A percentile compares a stretch with the other conserved stretches of the same genome.
phyloP scores from a whole-genome alignment of 2,113 vertebrate genomes.

The Anguilla rostrata region DNA sequence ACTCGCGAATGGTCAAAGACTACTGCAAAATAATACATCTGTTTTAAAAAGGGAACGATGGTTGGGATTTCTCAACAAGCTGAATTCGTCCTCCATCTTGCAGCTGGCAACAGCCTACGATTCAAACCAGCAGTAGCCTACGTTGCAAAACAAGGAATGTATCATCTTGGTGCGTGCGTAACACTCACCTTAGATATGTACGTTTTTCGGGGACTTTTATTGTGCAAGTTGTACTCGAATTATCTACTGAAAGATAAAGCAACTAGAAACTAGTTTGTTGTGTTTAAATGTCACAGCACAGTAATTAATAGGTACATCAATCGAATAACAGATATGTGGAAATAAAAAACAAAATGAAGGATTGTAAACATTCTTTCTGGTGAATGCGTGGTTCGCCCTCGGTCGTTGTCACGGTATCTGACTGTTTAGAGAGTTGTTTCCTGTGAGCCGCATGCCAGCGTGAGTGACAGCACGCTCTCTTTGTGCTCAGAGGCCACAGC shows the following conservation, averaged over 20 bases:
- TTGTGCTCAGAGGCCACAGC: neutral
- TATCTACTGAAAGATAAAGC: neutral
- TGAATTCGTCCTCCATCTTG: constrained; percentile 64
- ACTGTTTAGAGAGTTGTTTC: neutral
- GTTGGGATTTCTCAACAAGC: constrained; percentile 65
- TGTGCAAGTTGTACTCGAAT: neutral
- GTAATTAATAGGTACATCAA: neutral
- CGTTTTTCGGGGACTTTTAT: constrained; percentile 33
- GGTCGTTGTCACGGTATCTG: neutral
- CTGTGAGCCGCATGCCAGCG: neutral
- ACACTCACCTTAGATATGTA: constrained; percentile 62
- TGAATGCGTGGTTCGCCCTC: neutral
- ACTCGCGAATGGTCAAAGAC: constrained; percentile 70
- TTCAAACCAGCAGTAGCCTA: constrained; percentile 54
- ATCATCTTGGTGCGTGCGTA: neutral
- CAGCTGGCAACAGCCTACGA: constrained; percentile 60
- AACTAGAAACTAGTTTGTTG: neutral
- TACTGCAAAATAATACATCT: constrained; percentile 66
- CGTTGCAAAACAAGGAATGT: constrained; percentile 61
- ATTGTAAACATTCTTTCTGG: neutral
- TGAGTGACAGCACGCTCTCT: neutral
- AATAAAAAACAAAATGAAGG: neutral
- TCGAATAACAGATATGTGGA: neutral
- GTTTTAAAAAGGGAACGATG: constrained; percentile 57
- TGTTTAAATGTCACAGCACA: neutral